Percentiles rank a stretch among this genome's conserved stretches.
Conservation (phyloP, 1,140 invertebrate species). For the Melipona quadrifasciata region DNA sequence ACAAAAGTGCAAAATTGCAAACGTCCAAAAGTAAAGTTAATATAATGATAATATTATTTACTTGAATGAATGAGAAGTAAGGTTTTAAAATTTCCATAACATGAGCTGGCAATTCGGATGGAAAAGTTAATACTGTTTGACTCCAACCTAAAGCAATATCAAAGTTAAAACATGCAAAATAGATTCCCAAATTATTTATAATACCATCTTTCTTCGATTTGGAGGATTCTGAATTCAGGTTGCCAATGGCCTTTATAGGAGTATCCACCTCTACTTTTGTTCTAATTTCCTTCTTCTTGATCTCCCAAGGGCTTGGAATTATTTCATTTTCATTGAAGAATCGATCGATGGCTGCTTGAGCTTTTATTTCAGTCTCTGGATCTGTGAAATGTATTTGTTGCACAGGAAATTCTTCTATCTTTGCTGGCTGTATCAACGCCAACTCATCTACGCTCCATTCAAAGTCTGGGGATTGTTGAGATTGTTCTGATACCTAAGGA, state of each 20-base stretch:
- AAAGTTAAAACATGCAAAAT: constrained; percentile 9
- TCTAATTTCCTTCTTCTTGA: constrained; percentile 57
- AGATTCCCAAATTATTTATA: background rate
- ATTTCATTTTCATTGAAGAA: constrained; percentile 82
- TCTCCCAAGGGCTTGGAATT: constrained; percentile 81
- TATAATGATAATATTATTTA: constrained; percentile 54
- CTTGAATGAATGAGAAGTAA: constrained; percentile 84
- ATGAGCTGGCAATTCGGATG: constrained; percentile 83
- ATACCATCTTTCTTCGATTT: constrained; percentile 72
- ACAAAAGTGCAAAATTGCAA: too few species aligned
- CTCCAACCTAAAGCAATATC: constrained; percentile 79
- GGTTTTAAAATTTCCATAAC: constrained; percentile 84
- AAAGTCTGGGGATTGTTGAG: constrained; percentile 78
- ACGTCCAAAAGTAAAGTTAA: background rate
- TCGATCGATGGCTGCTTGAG: constrained; percentile 81
- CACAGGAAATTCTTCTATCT: constrained; percentile 81
- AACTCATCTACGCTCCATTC: constrained; percentile 83
- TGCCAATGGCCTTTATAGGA: background rate
- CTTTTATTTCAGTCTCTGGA: constrained; percentile 81
- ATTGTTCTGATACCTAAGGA: constrained; percentile 59
- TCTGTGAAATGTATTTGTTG: constrained; percentile 81
- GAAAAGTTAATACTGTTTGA: constrained; percentile 84
- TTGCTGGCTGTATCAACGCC: constrained; percentile 81
- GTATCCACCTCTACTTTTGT: constrained; percentile 24
- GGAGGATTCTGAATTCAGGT: constrained; percentile 23